A percentile compares a stretch with the other conserved stretches of the same genome.
Conservation (phyloP, 2,113 vertebrate genomes). For the Crocuta crocuta region DNA sequence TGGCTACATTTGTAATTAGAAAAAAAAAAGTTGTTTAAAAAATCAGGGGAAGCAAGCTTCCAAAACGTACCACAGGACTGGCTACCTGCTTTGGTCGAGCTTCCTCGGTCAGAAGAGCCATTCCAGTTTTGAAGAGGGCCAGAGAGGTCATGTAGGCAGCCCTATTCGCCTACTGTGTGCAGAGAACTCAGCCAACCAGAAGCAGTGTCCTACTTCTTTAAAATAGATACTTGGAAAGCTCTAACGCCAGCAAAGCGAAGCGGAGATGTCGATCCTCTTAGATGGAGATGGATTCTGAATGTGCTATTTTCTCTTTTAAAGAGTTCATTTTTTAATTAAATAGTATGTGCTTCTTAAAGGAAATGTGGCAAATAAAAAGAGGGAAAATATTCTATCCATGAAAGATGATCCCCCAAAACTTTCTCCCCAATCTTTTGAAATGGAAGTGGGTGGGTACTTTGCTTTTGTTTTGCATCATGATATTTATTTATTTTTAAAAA, state of each 20-base stretch:
- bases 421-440: not conserved
- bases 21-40: not conserved
- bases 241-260: not conserved
- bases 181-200: slow-evolving; percentile 24
- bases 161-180: not conserved
- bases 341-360: slow-evolving; percentile 36
- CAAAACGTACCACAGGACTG: not conserved
- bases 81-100: not conserved
- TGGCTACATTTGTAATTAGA: not conserved
- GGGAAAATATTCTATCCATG: not conserved
- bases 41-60: not conserved
- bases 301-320: slow-evolving; percentile 51
- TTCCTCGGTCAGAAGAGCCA: not conserved
- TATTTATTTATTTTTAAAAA: not conserved
- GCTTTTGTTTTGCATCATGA: not conserved
- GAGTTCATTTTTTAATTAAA: not conserved
- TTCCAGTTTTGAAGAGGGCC: not conserved
- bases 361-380: not conserved
- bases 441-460: not conserved
- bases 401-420: not conserved
- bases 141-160: not conserved
- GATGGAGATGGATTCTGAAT: slow-evolving; percentile 49
- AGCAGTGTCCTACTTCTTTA: slow-evolving; percentile 64
- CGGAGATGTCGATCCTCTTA: slow-evolving; percentile 38
- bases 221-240: slow-evolving; percentile 72